Evolutionary conservation across 2,113 vertebrate species (phyloP).

Genomic region (Passer domesticus): DNA sequence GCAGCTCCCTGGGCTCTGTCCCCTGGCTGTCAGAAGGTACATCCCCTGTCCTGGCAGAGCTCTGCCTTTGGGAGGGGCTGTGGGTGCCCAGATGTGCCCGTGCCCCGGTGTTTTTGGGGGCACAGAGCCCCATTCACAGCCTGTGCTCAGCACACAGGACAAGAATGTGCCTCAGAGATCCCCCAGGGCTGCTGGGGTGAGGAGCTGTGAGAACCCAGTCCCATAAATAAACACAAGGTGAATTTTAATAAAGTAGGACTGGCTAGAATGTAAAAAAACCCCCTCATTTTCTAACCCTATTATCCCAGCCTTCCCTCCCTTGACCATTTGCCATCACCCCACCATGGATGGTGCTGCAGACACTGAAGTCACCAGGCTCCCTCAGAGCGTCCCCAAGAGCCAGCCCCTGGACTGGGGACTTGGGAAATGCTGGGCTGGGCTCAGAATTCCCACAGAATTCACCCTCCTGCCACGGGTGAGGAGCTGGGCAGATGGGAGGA

Average conservation of each 20-base stretch:
- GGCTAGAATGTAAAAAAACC: background rate
- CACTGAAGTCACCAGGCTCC: background rate
- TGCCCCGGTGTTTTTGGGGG: background rate
- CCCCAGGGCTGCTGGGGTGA: background rate
- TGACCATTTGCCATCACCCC: background rate
- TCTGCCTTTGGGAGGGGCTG: rapidly evolving
- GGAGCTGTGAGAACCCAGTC: background rate
- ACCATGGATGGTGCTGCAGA: rapidly evolving
- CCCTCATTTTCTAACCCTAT: rapidly evolving
- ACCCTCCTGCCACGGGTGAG: background rate
- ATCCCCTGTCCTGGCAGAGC: rapidly evolving
- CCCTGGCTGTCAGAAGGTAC: rapidly evolving
- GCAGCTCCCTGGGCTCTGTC: background rate
- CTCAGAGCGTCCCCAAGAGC: background rate
- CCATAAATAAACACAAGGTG: background rate
- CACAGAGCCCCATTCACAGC: background rate
- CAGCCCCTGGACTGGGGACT: background rate
- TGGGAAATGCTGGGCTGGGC: background rate
- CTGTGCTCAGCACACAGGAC: background rate
- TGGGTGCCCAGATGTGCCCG: background rate
- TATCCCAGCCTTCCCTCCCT: background rate
- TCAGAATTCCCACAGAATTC: background rate
- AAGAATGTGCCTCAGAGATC: rapidly evolving
- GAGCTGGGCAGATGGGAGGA: background rate
- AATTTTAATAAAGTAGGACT: background rate